Conservation (phyloP, 2,888 invertebrate species). For the Bhutanitis thaidina region DNA sequence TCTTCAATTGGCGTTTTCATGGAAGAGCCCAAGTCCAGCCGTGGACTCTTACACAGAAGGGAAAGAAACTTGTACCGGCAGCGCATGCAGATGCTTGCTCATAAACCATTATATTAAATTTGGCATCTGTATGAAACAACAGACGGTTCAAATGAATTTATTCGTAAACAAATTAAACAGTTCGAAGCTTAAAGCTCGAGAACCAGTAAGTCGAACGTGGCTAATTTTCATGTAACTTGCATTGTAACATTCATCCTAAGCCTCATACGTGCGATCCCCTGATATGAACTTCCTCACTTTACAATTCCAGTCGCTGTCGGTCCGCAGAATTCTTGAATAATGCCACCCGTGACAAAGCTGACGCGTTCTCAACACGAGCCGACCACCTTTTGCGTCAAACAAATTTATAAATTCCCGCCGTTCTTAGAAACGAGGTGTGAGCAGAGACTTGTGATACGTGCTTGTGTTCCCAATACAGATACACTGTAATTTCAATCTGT, state of each 20-base stretch:
- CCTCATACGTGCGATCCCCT: not conserved
- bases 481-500: not conserved
- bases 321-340: constrained; percentile 14
- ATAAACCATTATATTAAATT: too few species aligned
- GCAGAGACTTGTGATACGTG: constrained; percentile 12
- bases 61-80: too few species aligned
- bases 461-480: not conserved
- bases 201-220: too few species aligned
- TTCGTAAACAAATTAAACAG: too few species aligned
- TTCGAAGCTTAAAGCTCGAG: too few species aligned
- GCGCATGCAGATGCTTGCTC: too few species aligned
- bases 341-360: not conserved
- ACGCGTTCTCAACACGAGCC: not conserved
- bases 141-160: too few species aligned
- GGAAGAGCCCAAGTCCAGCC: too few species aligned
- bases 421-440: constrained; percentile 16
- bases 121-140: too few species aligned
- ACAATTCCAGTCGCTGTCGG: not conserved
- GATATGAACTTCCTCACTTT: constrained; percentile 1
- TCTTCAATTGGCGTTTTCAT: too few species aligned
- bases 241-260: not conserved
- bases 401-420: not conserved
- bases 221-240: too few species aligned
- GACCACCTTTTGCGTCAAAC: not conserved
- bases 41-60: too few species aligned